Evolutionary conservation across 2,113 vertebrate species (phyloP), one percentile per base, ranked within the genome.

Genomic region (Aegotheles bennettii): DNA sequence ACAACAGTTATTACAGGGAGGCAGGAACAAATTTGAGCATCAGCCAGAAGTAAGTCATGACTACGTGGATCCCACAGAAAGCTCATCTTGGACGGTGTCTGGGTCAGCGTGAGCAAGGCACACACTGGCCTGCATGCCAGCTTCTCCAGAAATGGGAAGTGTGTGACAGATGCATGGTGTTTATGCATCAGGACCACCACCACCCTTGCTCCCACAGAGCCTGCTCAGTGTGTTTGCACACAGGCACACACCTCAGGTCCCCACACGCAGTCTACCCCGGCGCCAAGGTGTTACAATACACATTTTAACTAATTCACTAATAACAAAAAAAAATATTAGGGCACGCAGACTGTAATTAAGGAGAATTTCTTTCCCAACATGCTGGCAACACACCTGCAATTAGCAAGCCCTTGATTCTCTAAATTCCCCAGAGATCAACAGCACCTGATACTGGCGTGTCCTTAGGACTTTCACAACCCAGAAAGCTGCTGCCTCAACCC

Each of bases 341-440:
- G 67, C 50, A 35, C 23, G 23, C 35, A 73, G 83, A 45, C 84
- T 89, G 81, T 69, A 63, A 96, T 97, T 96, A 96, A 92, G 61
- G 47, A 87, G 63, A 51, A 53, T 90, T 84, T 93, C 63, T 95
- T 96, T 90, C 81, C 87, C 90, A 69, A 74, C 36, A 13, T 2
- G 33, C 89, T 96, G 96, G 94, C 94, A 93, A 47, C 10, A 42
- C 0, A 64, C 94, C 94, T 90, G 83, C 92, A 93, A 93, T 97
- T 97, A 97, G 90, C 42, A 43, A 95, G 88, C 84, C 59, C 89
- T 91, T 90, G 94, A 94, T 91, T 95, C 95, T 59, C 89, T 57
- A 40, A 81, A 95, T 85, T 93, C 95, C 88, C 53, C 16, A 0
- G 85, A 73, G 94, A 97, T 91, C 95, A 96, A 81, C 91, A 91